Percentiles rank a stretch among this genome's conserved stretches.
Evolutionary conservation across 2,113 vertebrate species (phyloP).

Genomic region (Synchiropus splendidus): DNA sequence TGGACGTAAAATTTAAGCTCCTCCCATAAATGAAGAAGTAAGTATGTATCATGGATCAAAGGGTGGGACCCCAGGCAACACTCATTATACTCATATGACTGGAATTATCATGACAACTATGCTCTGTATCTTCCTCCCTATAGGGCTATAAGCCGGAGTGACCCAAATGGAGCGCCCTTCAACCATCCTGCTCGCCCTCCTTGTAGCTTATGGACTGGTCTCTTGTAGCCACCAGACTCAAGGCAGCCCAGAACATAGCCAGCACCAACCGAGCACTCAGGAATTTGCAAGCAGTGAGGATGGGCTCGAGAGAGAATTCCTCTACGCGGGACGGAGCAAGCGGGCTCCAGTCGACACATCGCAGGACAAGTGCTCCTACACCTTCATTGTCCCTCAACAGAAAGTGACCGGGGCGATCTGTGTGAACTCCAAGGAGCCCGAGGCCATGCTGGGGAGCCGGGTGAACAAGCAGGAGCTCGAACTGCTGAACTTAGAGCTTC

Average conservation of each 20-base stretch:
- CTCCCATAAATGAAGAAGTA: no score
- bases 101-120: slow-evolving; percentile 2
- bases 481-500: slow-evolving; percentile 86
- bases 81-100: no score
- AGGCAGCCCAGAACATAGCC: slow-evolving; percentile 23
- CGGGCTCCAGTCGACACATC: slow-evolving; percentile 64
- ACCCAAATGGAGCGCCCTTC: slow-evolving; percentile 57
- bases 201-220: slow-evolving; percentile 58
- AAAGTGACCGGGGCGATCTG: slow-evolving; percentile 96
- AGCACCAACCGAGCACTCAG: slow-evolving; percentile 43
- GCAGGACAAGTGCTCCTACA: slow-evolving; percentile 92
- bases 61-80: no score
- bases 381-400: slow-evolving; percentile 95
- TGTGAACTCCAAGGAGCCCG: slow-evolving; percentile 90
- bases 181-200: slow-evolving; percentile 65
- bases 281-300: slow-evolving; percentile 71
- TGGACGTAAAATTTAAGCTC: no score
- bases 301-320: slow-evolving; percentile 70
- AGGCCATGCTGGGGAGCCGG: slow-evolving; percentile 80
- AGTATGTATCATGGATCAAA: no score
- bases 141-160: slow-evolving; percentile 37
- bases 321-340: slow-evolving; percentile 77
- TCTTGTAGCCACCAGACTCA: slow-evolving; percentile 46
- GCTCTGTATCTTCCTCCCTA: slow-evolving; percentile 12
- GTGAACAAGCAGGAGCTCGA: slow-evolving; percentile 93